Conservation (phyloP, 2,113 vertebrate species). For the Zeus faber region DNA sequence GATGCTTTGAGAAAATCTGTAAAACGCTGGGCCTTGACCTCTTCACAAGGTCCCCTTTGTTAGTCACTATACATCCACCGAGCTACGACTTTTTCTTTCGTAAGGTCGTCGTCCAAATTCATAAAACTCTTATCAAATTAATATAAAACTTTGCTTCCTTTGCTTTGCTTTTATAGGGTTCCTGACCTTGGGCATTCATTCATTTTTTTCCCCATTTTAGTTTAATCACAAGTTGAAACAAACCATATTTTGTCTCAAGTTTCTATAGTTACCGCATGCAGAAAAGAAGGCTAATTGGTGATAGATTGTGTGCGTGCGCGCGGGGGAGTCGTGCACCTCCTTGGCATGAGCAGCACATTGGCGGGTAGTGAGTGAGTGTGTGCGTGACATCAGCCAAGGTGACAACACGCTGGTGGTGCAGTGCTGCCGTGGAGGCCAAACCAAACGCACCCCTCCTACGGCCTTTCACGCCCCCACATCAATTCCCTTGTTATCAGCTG, state of each 20-base stretch:
- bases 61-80: not conserved
- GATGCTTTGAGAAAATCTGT: slow-evolving; percentile 3
- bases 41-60: not conserved
- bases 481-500: slow-evolving; percentile 68
- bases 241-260: slow-evolving; percentile 34
- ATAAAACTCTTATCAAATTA: slow-evolving; percentile 4
- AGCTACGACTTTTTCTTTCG: not conserved
- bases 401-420: slow-evolving; percentile 66
- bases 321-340: slow-evolving; percentile 26
- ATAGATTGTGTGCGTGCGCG: slow-evolving; percentile 28
- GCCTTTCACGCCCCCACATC: slow-evolving; percentile 27
- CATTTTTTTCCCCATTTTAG: slow-evolving; percentile 10
- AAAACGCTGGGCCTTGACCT: slow-evolving; percentile 4
- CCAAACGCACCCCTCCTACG: slow-evolving; percentile 31
- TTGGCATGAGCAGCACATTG: slow-evolving; percentile 48
- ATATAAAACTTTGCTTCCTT: too few relatives aligned
- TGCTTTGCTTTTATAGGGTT: slow-evolving; percentile 6
- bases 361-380: slow-evolving; percentile 42
- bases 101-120: slow-evolving; percentile 17
- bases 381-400: slow-evolving; percentile 63
- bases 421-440: slow-evolving; percentile 44
- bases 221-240: slow-evolving; percentile 18
- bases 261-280: slow-evolving; percentile 34
- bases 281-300: slow-evolving; percentile 21
- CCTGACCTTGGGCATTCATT: slow-evolving; percentile 5